Evolutionary conservation across 2,888 invertebrate genomes (phyloP), one percentile per base, ranked within the genome.

Genomic region (Drosophila gaucha): DNA sequence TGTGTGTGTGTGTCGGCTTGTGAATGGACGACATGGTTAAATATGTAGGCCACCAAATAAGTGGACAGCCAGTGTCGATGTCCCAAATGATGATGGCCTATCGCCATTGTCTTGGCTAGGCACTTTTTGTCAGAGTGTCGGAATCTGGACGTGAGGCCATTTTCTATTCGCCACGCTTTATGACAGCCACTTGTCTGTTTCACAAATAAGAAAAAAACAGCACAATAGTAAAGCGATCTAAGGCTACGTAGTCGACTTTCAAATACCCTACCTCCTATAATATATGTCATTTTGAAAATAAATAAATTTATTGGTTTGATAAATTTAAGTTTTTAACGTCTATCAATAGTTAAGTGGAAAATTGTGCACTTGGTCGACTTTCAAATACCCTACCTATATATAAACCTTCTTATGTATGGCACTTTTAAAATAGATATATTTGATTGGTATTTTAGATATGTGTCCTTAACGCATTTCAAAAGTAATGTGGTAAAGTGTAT

Each of bases 91-190:
- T 76, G 80, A 80, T 78, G 73, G 73, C 69, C 84, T 62, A 80
- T 76, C 78, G 67, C 64, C 62, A 76, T 80, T 84, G 80, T 80
- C 82, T 80, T 74, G 49, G 49, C 49, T 33, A 44, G 59, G 43
- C 69, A 60, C 44, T 49, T 44, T 57, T 66, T 46, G 41, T 41
- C 43, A 24, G 56, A 50, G 71, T 82, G 82, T 71, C 55, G 47
- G 82, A 80, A 83, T 78, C 80, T 80, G 72, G 60, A 79, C 70
- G 54, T 76, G 62, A 71, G 72, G 72, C 78, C 80, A 75, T 80
- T 80, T 78, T 44, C 30, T 70, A 39, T 71, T 50, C 63, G 49
- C 54, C 63, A 24, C 44, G 49, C 56, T 75, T 75, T 74, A 67
- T 75, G 74, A 63, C 67, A 71, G 67, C 74, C 74, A 75, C 74